A percentile compares a stretch with the other conserved stretches of the same genome.
These are phyloP conservation scores for Pemphigus obesinymphae DNA, from an alignment of 1,140 invertebrate species.

Conservation along the genomic window DNA sequence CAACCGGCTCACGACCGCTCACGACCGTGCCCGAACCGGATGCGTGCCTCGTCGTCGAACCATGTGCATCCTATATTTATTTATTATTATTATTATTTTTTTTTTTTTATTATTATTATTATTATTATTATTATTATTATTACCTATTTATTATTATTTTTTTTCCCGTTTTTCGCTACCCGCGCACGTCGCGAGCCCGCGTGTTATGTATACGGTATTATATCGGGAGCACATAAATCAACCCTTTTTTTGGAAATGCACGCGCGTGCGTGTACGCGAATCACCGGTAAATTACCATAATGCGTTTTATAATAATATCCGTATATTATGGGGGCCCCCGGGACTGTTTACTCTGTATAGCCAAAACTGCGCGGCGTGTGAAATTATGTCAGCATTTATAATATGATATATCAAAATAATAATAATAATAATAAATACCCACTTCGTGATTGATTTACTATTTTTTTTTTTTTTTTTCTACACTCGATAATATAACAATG, in stretches of 20 bases:
- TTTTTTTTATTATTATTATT: no score
- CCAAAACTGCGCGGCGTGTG: neutral
- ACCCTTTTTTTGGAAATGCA: constrained; percentile 33
- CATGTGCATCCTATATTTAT: no score
- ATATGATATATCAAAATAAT: neutral
- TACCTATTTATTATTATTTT: no score
- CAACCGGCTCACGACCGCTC: constrained; percentile 33
- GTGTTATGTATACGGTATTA: neutral
- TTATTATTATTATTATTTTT: no score
- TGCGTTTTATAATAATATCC: neutral
- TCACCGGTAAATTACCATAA: neutral
- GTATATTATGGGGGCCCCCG: neutral
- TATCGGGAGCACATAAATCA: neutral
- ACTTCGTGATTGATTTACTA: no score
- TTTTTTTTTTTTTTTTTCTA: no score
- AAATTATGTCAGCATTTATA: neutral
- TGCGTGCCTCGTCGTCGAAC: constrained; percentile 4
- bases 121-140: no score
- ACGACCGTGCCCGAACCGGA: constrained; percentile 33
- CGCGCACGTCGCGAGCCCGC: neutral
- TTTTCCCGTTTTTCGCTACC: neutral
- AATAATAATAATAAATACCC: no score
- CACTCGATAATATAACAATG: no score
- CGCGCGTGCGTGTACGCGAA: no score
- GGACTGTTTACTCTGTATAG: neutral